These are phyloP conservation scores for Peromyscus leucopus DNA, from an alignment of 2,113 vertebrate species.

Conservation along the genomic window DNA sequence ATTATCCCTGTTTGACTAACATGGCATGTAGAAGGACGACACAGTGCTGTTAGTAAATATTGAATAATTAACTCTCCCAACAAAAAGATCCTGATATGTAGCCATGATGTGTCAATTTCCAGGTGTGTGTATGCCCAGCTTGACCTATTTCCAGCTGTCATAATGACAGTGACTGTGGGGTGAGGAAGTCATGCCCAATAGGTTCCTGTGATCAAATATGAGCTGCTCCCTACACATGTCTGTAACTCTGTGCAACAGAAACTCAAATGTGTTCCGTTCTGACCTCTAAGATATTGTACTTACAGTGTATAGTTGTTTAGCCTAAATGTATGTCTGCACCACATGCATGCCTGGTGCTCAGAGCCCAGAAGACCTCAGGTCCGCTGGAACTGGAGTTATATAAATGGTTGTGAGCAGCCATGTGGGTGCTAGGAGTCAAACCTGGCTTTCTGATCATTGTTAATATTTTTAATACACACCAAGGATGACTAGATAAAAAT, in stretches of 20 bases:
- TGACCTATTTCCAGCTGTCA: neutral
- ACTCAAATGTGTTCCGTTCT: constrained; percentile 30
- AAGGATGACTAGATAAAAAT: neutral
- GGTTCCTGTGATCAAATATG: neutral
- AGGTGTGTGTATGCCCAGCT: neutral
- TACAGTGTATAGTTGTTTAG: no score
- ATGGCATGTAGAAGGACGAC: neutral
- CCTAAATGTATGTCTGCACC: neutral
- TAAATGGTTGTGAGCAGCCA: neutral
- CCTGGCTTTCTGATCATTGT: neutral
- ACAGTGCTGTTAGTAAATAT: neutral
- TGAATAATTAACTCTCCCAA: neutral
- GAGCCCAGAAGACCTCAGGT: neutral
- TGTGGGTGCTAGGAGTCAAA: neutral
- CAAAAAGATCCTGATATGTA: neutral
- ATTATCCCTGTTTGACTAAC: neutral
- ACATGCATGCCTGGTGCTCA: neutral
- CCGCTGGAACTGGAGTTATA: neutral
- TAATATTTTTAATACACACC: constrained; percentile 4
- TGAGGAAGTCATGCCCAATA: neutral
- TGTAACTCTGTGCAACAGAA: neutral
- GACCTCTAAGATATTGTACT: neutral
- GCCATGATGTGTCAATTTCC: neutral
- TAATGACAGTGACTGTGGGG: no score
- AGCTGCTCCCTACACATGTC: neutral